Conservation (phyloP, 2,113 vertebrate genomes). For the Andinoacara biseriatus region DNA sequence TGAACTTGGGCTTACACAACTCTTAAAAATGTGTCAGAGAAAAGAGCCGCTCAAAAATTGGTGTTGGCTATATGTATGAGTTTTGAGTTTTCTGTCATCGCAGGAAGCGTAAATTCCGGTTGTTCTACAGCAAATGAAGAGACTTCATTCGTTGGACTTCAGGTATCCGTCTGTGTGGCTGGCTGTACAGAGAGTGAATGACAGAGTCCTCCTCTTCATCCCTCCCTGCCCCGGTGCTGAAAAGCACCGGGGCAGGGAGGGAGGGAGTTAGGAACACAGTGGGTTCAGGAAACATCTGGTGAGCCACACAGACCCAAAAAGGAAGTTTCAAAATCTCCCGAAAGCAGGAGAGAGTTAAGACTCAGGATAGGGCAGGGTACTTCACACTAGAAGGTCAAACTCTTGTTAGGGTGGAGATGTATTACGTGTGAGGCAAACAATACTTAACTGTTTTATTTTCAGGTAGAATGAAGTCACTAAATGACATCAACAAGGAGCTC, state of each 20-base stretch:
- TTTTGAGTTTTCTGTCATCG: constrained; percentile 17
- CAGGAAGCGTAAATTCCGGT: constrained; percentile 26
- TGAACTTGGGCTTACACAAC: constrained; percentile 4
- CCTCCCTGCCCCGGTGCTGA: constrained; percentile 34
- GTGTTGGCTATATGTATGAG: not conserved
- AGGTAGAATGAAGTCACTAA: not conserved
- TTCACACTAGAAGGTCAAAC: constrained; percentile 54
- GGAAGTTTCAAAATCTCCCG: constrained; percentile 91
- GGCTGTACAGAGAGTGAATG: constrained; percentile 39
- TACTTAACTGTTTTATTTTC: not conserved
- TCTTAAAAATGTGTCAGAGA: not conserved
- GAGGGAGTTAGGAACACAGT: constrained; percentile 50
- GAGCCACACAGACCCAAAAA: constrained; percentile 83
- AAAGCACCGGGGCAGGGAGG: constrained; percentile 53
- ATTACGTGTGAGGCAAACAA: not conserved
- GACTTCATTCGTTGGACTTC: constrained; percentile 17
- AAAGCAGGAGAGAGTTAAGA: constrained; percentile 82
- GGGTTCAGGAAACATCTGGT: constrained; percentile 85
- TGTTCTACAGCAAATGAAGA: not conserved
- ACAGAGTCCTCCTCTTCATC: constrained; percentile 27
- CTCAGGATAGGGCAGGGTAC: constrained; percentile 48
- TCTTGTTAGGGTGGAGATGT: constrained; percentile 45
- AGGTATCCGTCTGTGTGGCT: constrained; percentile 37
- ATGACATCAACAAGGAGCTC: not conserved
- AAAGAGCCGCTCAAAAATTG: not conserved